These are phyloP conservation scores for Dermochelys coriacea DNA, from an alignment of 2,797 vertebrate species.

Conservation along the genomic window DNA sequence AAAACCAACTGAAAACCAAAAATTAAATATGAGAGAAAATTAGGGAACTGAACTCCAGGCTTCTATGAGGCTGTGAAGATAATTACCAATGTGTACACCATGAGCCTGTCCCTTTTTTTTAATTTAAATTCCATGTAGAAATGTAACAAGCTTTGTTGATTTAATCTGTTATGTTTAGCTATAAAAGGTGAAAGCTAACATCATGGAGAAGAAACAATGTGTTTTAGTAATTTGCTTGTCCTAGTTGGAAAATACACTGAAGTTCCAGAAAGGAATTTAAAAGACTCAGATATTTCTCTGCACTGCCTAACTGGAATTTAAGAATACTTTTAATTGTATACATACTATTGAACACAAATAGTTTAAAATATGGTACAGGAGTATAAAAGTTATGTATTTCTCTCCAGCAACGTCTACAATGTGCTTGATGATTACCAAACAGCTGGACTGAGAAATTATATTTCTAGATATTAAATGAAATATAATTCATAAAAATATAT, in stretches of 20 bases:
- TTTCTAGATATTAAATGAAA: not conserved
- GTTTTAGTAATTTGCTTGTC: not conserved
- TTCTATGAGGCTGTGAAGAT: not conserved
- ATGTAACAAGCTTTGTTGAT: not conserved
- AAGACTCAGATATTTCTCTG: not conserved
- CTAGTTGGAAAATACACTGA: not conserved
- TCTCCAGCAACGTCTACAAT: not conserved
- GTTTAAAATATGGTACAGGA: not conserved
- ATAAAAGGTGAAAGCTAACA: not conserved
- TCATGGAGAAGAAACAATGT: not conserved
- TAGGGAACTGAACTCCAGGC: constrained; percentile 11
- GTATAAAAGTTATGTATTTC: not conserved
- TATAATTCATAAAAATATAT: not conserved
- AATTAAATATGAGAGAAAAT: constrained; percentile 5
- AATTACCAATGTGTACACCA: not conserved
- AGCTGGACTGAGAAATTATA: not conserved
- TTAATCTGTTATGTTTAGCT: not conserved
- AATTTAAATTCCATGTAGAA: not conserved
- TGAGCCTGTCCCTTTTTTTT: not conserved
- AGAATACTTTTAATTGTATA: not conserved
- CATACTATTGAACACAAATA: not conserved
- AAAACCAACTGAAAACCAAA: constrained; percentile 26
- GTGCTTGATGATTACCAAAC: not conserved
- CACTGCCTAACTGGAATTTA: not conserved
- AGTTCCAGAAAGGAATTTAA: not conserved